Percentiles rank a stretch among this genome's conserved stretches.
These are phyloP conservation scores for Telenomus remus DNA, from an alignment of 1,140 invertebrate genomes.

Conservation along the genomic window DNA sequence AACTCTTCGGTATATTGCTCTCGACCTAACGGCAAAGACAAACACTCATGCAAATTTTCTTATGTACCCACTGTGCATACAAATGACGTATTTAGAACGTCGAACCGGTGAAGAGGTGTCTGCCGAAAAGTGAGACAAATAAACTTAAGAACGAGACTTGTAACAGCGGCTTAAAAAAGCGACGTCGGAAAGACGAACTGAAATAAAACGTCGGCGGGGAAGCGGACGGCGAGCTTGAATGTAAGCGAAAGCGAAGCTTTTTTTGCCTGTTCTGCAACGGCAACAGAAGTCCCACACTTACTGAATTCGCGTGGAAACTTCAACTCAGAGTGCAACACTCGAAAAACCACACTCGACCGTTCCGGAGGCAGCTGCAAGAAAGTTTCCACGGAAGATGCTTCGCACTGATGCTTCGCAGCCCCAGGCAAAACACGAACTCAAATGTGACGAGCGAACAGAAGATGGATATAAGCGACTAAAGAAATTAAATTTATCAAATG, in stretches of 20 bases:
- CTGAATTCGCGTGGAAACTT: constrained; percentile 50
- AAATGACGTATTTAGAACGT: constrained; percentile 66
- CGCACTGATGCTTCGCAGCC: constrained; percentile 52
- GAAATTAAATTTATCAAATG: constrained; percentile 56
- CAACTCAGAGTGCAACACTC: constrained; percentile 40
- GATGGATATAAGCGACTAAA: constrained; percentile 53
- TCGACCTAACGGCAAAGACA: constrained; percentile 58
- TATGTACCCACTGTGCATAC: constrained; percentile 64
- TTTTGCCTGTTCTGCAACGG: constrained; percentile 46
- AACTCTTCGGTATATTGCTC: constrained; percentile 37
- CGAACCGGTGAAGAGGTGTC: constrained; percentile 30
- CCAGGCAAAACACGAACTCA: constrained; percentile 44
- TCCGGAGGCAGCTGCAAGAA: constrained; percentile 53
- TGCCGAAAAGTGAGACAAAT: constrained; percentile 19
- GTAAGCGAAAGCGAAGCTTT: constrained; percentile 44
- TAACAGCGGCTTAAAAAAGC: constrained; percentile 19
- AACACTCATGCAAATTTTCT: constrained; percentile 67
- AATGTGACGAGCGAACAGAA: constrained; percentile 51
- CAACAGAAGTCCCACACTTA: constrained; percentile 56
- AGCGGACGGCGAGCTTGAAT: constrained; percentile 29
- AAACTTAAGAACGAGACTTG: constrained; percentile 19
- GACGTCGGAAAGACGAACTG: constrained; percentile 35
- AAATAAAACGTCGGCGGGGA: constrained; percentile 27
- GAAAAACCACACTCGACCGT: constrained; percentile 58
- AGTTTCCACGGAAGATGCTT: constrained; percentile 46